Conservation (phyloP, 1,140 invertebrate genomes). For the Sycophaga agraensis region DNA sequence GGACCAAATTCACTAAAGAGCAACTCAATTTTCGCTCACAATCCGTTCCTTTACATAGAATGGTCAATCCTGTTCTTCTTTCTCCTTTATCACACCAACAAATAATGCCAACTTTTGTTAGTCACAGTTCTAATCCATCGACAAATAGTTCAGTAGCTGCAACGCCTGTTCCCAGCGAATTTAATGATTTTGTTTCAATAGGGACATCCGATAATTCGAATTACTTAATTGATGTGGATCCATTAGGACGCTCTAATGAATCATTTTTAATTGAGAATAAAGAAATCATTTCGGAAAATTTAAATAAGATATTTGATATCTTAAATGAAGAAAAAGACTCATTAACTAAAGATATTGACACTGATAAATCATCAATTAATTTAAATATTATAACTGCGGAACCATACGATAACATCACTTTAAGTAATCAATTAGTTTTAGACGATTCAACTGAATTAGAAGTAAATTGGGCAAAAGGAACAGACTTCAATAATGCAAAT, state of each 20-base stretch:
- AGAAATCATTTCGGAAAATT: constrained; percentile 52
- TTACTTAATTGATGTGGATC: constrained; percentile 48
- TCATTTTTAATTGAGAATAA: constrained; percentile 51
- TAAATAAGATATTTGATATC: constrained; percentile 52
- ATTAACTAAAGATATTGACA: constrained; percentile 42
- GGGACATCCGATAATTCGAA: constrained; percentile 58
- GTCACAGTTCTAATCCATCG: constrained; percentile 55
- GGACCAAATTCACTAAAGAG: constrained; percentile 40
- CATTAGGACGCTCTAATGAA: constrained; percentile 44
- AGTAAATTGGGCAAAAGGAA: constrained; percentile 24
- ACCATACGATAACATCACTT: constrained; percentile 37
- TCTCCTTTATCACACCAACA: constrained; percentile 44
- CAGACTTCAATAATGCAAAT: not conserved
- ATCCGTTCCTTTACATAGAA: constrained; percentile 73
- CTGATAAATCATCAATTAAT: constrained; percentile 35
- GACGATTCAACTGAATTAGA: constrained; percentile 38
- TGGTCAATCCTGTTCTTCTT: constrained; percentile 54
- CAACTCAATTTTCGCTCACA: constrained; percentile 65
- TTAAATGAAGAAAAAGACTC: constrained; percentile 46
- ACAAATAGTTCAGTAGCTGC: constrained; percentile 67
- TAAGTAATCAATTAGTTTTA: constrained; percentile 26
- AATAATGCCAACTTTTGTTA: constrained; percentile 42
- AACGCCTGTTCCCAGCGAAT: constrained; percentile 71
- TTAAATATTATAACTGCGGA: constrained; percentile 38
- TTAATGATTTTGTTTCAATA: constrained; percentile 66